A percentile compares a stretch with the other conserved stretches of the same genome.
Conservation (phyloP, 2,797 vertebrate genomes). For the Sebastiscus albofasciatus region DNA sequence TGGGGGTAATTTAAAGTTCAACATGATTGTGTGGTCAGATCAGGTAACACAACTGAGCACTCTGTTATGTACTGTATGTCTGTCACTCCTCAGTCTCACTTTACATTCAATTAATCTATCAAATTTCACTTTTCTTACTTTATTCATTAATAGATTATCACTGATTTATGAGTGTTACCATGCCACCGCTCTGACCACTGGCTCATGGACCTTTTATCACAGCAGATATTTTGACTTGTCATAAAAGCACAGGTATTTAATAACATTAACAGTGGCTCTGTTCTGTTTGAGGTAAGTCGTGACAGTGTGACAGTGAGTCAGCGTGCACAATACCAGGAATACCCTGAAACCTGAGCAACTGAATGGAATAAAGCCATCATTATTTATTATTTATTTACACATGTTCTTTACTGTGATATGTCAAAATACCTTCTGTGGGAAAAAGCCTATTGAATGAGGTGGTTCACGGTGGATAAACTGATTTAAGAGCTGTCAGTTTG, state of each 20-base stretch:
- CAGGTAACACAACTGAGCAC: not conserved
- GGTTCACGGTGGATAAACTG: not conserved
- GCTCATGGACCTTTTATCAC: not conserved
- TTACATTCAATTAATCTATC: not conserved
- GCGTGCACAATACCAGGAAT: not conserved
- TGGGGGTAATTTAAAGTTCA: not conserved
- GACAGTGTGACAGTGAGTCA: no score
- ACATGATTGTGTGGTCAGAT: not conserved
- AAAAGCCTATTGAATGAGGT: not conserved
- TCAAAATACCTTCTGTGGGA: not conserved
- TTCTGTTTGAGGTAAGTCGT: no score
- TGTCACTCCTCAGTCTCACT: not conserved
- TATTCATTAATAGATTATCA: not conserved
- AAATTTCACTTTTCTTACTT: not conserved
- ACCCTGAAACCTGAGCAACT: not conserved
- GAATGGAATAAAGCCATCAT: not conserved
- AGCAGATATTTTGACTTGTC: not conserved
- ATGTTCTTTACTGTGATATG: not conserved
- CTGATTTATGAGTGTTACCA: not conserved
- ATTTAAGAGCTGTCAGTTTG: not conserved
- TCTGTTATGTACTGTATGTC: not conserved
- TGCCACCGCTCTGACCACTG: not conserved
- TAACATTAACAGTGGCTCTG: not conserved
- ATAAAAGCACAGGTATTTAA: not conserved
- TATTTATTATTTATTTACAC: not conserved